Conservation (phyloP, 2,113 vertebrate genomes). For the Lontra canadensis region DNA sequence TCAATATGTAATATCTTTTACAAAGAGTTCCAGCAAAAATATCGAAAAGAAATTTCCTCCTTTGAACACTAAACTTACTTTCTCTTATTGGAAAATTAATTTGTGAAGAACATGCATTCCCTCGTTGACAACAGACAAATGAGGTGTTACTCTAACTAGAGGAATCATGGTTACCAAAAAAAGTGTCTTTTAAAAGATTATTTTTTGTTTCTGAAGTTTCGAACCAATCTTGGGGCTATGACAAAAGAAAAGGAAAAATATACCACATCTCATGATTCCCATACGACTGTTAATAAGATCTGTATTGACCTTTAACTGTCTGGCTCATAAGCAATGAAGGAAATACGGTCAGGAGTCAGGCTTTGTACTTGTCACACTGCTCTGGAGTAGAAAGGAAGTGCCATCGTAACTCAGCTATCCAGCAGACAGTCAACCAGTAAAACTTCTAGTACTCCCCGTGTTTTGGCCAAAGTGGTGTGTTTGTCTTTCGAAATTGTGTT, state of each 20-base stretch:
- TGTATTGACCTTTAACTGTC: neutral
- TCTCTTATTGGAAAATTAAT: conserved; percentile 72
- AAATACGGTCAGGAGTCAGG: neutral
- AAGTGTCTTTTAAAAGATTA: conserved; percentile 47
- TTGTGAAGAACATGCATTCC: conserved; percentile 35
- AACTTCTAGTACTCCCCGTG: neutral
- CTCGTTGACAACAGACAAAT: conserved; percentile 60
- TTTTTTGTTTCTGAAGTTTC: conserved; percentile 60
- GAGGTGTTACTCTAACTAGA: conserved; percentile 64
- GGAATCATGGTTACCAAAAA: conserved; percentile 52
- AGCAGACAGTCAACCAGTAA: neutral
- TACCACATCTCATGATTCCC: conserved; percentile 15
- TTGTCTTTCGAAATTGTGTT: conserved; percentile 70
- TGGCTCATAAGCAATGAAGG: neutral
- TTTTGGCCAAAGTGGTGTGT: conserved; percentile 62
- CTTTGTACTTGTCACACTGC: neutral
- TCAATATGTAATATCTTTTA: conserved; percentile 59
- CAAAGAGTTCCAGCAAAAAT: conserved; percentile 70
- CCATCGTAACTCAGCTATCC: neutral
- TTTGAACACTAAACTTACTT: conserved; percentile 62
- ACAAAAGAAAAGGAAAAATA: conserved; percentile 12
- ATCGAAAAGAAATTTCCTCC: conserved; percentile 41
- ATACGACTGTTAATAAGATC: neutral
- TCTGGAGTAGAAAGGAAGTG: neutral
- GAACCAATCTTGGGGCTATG: conserved; percentile 24